These are phyloP conservation scores for Aricia artaxerxes DNA, from an alignment of 2,888 invertebrate species.

Conservation along the genomic window DNA sequence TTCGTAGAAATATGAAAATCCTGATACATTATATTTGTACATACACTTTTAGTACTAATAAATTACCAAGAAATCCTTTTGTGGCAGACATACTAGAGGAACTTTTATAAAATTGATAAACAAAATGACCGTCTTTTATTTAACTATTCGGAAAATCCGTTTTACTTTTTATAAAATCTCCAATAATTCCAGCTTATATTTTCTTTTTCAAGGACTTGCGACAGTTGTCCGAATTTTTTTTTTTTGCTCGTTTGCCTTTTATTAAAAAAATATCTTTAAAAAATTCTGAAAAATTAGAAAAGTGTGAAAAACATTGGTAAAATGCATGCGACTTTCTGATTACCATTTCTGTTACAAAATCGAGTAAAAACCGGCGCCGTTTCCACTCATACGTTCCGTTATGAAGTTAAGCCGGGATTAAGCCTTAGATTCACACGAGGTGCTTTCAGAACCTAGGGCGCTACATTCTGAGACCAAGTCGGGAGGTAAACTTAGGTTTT, in stretches of 20 bases:
- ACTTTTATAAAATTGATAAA: too few relatives aligned
- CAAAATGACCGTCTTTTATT: too few relatives aligned
- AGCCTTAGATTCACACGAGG: conserved; percentile 7
- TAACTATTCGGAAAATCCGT: too few relatives aligned
- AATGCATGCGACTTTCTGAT: not conserved
- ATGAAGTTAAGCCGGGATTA: conserved; percentile 11
- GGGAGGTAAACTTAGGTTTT: not conserved
- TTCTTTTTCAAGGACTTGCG: too few relatives aligned
- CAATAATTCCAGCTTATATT: too few relatives aligned
- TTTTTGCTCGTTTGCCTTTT: too few relatives aligned
- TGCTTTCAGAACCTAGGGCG: not conserved
- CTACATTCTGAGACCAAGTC: not conserved
- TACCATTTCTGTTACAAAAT: not conserved
- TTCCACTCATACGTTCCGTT: conserved; percentile 16
- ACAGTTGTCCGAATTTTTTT: too few relatives aligned
- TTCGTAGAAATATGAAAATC: not conserved
- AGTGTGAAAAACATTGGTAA: not conserved
- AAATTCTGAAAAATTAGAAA: too few relatives aligned
- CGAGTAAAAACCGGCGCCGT: conserved; percentile 12
- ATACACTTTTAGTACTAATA: not conserved
- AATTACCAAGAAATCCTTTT: too few relatives aligned
- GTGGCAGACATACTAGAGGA: too few relatives aligned
- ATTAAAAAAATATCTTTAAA: too few relatives aligned
- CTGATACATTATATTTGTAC: not conserved
- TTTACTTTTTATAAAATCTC: too few relatives aligned